A percentile compares a stretch with the other conserved stretches of the same genome.
Evolutionary conservation across 2,797 vertebrate species (phyloP).

Genomic region (Clarias laeviceps): DNA sequence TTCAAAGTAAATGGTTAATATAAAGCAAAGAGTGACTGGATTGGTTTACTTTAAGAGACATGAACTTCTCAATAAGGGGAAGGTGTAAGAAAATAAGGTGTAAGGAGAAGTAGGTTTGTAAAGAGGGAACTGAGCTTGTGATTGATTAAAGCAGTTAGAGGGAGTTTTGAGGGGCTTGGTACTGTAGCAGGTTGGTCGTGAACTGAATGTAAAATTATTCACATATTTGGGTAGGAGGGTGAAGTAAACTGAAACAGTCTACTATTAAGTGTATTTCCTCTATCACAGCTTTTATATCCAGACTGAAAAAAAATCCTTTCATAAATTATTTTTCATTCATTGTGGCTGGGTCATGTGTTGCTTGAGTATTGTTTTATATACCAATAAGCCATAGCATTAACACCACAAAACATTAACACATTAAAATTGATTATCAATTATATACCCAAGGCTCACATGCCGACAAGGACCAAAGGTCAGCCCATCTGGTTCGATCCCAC

Average conservation of each 20-base stretch:
- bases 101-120: neutral
- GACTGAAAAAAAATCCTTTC: neutral
- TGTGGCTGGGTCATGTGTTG: neutral
- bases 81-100: neutral
- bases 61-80: neutral
- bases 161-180: neutral
- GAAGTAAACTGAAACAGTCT: neutral
- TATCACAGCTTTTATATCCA: neutral
- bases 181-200: neutral
- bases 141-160: neutral
- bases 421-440: too few relatives aligned
- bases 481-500: too few relatives aligned
- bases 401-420: too few relatives aligned
- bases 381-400: too few relatives aligned
- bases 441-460: too few relatives aligned
- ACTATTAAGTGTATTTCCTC: neutral
- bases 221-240: neutral
- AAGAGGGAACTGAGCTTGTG: neutral
- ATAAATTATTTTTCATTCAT: neutral
- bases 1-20: neutral
- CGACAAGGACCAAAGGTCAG: too few relatives aligned
- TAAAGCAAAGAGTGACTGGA: neutral
- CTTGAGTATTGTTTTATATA: neutral
- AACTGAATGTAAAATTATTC: neutral
- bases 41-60: neutral